Conservation (phyloP, 2,888 invertebrate species). For the Brachypterus glaber region DNA sequence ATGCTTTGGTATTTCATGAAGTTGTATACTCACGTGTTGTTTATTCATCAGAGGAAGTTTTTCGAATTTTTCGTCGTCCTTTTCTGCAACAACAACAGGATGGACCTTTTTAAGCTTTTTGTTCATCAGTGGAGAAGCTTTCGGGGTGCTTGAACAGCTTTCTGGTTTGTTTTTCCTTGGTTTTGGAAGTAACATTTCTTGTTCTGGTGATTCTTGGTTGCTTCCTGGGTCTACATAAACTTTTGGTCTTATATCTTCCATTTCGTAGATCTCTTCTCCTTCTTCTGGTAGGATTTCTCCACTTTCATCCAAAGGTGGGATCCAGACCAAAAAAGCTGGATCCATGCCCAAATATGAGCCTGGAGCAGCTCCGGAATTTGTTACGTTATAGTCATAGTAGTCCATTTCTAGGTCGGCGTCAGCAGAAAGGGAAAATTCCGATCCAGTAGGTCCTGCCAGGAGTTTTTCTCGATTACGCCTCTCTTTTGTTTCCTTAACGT, state of each 20-base stretch:
- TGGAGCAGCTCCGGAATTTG: constrained; percentile 72
- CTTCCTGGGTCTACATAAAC: constrained; percentile 51
- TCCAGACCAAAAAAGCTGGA: constrained; percentile 80
- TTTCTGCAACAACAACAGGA: constrained; percentile 20
- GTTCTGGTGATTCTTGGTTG: constrained; percentile 58
- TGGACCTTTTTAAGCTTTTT: constrained; percentile 25
- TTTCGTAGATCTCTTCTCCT: constrained; percentile 43
- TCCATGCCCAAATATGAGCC: constrained; percentile 85
- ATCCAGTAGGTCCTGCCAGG: constrained; percentile 53
- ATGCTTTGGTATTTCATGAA: constrained; percentile 30
- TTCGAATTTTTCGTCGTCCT: constrained; percentile 7
- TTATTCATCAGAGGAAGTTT: constrained; percentile 14
- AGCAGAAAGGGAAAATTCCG: constrained; percentile 67
- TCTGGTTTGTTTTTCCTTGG: constrained; percentile 18
- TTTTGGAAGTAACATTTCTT: constrained; percentile 44
- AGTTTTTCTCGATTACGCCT: constrained; percentile 62
- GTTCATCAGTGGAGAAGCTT: constrained; percentile 26
- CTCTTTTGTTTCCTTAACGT: constrained; percentile 69
- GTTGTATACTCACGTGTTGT: constrained; percentile 27
- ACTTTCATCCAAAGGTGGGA: constrained; percentile 64
- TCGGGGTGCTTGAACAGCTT: constrained; percentile 22
- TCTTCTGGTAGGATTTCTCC: constrained; percentile 56
- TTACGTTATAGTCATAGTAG: constrained; percentile 83
- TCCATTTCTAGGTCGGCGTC: constrained; percentile 74
- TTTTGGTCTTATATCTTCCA: constrained; percentile 35